Conservation (phyloP, 53 echinoderm and acorn worm genomes). For the Temnopleurus reevesii region DNA sequence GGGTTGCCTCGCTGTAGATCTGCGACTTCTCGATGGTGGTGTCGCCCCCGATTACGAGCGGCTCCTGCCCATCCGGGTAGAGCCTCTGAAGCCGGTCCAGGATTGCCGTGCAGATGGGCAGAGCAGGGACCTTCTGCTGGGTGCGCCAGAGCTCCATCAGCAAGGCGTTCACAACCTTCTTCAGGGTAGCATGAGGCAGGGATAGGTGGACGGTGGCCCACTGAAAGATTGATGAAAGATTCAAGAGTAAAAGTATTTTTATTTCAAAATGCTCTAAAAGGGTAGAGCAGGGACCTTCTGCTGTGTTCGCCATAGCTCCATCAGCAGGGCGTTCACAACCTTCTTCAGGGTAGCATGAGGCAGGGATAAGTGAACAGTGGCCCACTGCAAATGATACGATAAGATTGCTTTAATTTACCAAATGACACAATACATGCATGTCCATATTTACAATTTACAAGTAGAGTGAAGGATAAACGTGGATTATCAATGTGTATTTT, state of each 20-base stretch:
- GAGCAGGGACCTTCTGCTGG: slow-evolving; percentile 80
- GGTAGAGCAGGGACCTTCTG: slow-evolving; percentile 85
- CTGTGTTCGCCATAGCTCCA: slow-evolving; percentile 76
- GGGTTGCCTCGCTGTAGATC: slow-evolving; percentile 97
- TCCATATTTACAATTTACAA: too few species aligned
- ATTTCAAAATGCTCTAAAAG: background rate
- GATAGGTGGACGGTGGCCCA: slow-evolving; percentile 92
- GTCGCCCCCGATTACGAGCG: slow-evolving; percentile 68
- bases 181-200: slow-evolving; percentile 86
- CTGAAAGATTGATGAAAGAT: slow-evolving; percentile 65
- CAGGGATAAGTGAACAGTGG: slow-evolving; percentile 81
- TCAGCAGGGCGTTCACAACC: slow-evolving; percentile 75
- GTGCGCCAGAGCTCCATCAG: slow-evolving; percentile 76
- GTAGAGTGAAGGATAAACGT: too few species aligned
- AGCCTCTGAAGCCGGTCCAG: slow-evolving; percentile 88
- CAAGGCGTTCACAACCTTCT: slow-evolving; percentile 77
- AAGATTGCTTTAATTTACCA: background rate
- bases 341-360: slow-evolving; percentile 88
- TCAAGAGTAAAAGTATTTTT: too few species aligned
- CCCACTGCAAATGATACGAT: slow-evolving; percentile 84
- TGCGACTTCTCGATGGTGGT: slow-evolving; percentile 86
- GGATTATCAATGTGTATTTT: too few species aligned
- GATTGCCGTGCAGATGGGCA: slow-evolving; percentile 88
- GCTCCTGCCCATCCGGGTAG: slow-evolving; percentile 71
- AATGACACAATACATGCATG: too few species aligned